Percentiles rank a stretch among this genome's conserved stretches.
phyloP scores from a whole-genome alignment of 2,888 invertebrate species.

The Beris chalybata region DNA sequence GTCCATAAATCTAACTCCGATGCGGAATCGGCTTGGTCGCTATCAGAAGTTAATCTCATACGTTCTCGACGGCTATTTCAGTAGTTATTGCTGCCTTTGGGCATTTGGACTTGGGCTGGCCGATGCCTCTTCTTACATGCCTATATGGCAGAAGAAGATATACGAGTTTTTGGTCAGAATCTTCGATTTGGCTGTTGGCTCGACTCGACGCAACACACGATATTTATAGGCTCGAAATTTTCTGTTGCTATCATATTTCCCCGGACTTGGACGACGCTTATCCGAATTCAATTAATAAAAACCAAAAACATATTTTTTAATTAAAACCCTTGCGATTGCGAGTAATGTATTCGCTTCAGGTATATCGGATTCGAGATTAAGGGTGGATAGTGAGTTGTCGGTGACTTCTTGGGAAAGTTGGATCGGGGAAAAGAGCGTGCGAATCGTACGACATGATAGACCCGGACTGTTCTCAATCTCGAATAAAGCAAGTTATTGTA shows the following conservation, averaged over 20 bases:
- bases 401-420: too few species aligned
- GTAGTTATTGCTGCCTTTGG: neutral
- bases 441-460: too few species aligned
- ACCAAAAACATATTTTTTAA: slow-evolving; percentile 16
- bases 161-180: slow-evolving; percentile 18
- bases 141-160: slow-evolving; percentile 10
- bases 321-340: slow-evolving; percentile 12
- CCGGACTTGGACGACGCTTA: slow-evolving; percentile 8
- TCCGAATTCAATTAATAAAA: slow-evolving; percentile 25
- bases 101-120: neutral
- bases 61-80: slow-evolving; percentile 3
- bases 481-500: too few species aligned
- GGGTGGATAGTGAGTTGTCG: too few species aligned
- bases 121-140: too few species aligned
- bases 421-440: too few species aligned
- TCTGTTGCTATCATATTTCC: slow-evolving; percentile 16
- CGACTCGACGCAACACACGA: neutral
- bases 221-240: slow-evolving; percentile 10
- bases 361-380: too few species aligned
- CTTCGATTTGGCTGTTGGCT: slow-evolving; percentile 1
- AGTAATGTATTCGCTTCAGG: neutral
- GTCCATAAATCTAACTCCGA: slow-evolving; percentile 27
- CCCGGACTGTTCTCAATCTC: too few species aligned
- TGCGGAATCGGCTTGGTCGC: slow-evolving; percentile 23
- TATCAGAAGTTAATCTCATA: slow-evolving; percentile 24